A percentile compares a stretch with the other conserved stretches of the same genome.
These are phyloP conservation scores for Serilophus lunatus DNA, from an alignment of 2,113 vertebrate species.

Conservation along the genomic window DNA sequence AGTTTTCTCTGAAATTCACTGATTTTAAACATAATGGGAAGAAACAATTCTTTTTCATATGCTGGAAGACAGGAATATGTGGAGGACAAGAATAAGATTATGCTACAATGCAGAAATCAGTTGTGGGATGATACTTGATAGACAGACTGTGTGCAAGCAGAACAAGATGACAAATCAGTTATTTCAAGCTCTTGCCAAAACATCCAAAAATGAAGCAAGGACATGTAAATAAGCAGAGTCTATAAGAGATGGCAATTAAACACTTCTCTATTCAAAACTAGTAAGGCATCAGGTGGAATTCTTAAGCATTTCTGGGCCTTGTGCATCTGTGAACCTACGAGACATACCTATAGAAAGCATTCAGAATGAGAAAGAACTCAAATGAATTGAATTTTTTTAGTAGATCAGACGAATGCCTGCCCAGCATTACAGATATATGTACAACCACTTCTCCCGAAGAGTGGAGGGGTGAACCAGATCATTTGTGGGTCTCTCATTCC, in stretches of 20 bases:
- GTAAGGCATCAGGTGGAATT: background rate
- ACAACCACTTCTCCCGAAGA: background rate
- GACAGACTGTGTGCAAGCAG: background rate
- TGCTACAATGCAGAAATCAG: background rate
- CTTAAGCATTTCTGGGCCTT: background rate
- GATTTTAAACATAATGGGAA: background rate
- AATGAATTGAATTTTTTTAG: background rate
- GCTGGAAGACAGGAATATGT: background rate
- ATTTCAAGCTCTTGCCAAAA: background rate
- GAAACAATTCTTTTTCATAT: background rate
- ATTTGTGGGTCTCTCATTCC: background rate
- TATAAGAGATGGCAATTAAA: background rate
- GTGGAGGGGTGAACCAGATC: accelerated
- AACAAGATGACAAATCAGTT: background rate
- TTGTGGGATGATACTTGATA: background rate
- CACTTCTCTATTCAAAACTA: background rate
- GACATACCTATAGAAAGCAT: background rate
- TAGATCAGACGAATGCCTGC: background rate
- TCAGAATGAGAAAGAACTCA: background rate
- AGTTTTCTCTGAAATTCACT: background rate
- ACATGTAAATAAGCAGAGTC: background rate
- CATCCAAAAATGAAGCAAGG: background rate
- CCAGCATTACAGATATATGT: background rate
- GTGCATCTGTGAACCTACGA: background rate
- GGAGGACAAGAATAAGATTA: background rate